Percentiles rank a stretch among this genome's conserved stretches.
Evolutionary conservation across 1,140 invertebrate species (phyloP).

Genomic region (Heliconius himera): DNA sequence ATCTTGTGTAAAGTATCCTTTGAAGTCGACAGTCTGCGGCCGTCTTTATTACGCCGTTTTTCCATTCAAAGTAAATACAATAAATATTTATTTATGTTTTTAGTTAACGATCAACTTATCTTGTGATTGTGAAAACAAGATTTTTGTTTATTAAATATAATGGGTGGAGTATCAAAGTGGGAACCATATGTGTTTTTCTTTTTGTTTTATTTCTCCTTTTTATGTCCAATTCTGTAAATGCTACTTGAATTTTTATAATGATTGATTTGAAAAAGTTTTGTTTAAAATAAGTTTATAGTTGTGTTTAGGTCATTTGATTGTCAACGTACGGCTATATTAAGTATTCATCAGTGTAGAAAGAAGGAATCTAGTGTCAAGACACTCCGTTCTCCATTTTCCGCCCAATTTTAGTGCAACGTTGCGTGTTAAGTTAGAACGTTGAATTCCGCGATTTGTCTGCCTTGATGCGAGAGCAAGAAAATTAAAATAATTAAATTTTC

Average conservation of each 20-base stretch:
- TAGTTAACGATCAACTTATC: conserved; percentile 27
- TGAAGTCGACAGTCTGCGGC: conserved; percentile 28
- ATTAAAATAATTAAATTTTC: no score
- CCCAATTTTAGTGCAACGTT: no score
- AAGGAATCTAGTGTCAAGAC: no score
- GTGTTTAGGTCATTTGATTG: no score
- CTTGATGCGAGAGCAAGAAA: no score
- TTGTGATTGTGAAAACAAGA: conserved; percentile 27
- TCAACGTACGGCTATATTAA: no score
- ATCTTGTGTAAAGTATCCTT: conserved; percentile 11
- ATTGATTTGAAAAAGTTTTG: not conserved
- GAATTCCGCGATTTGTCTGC: no score
- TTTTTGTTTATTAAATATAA: conserved; percentile 24
- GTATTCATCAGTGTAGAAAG: no score
- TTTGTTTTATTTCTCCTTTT: not conserved
- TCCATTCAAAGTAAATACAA: conserved; percentile 20
- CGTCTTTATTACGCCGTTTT: conserved; percentile 22
- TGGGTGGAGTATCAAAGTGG: conserved; percentile 17
- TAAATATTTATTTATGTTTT: conserved; percentile 27
- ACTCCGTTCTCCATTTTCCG: no score
- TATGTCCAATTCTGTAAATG: not conserved
- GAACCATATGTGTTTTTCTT: not conserved
- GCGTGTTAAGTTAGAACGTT: no score
- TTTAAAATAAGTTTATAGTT: not conserved
- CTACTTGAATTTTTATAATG: conserved; percentile 1